Evolutionary conservation across 2,888 invertebrate genomes (phyloP), one percentile per base, ranked within the genome.

Genomic region (Apodemia hepburni): DNA sequence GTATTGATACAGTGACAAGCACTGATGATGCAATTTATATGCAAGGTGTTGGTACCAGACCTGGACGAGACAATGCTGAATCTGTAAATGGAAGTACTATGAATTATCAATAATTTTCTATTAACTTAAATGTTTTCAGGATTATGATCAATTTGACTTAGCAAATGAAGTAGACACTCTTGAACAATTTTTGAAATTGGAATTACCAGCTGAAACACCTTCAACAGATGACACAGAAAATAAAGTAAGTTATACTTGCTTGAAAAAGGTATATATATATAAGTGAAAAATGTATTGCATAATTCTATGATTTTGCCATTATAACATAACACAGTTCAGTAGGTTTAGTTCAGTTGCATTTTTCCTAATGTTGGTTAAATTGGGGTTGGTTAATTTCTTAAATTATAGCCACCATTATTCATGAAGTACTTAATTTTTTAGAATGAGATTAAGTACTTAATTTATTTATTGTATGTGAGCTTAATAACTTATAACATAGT

Each of bases 91-190:
- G 3, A 38, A 38, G 38, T 38, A 38, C 38, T 38, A 3, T 38
- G 38, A 38, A 15, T 6, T 8, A 33, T 33, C 3, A 33, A 6
- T 38, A 5, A 38, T 3, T 15, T 42, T 42, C 42, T 42, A 15
- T 42, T 42, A 2, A 15, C 12, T 42, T 33, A 33, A 33, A 15
- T 42, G 67, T 65, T 71, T 85, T 66, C 85, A 97, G 97, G 98
- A 98, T 84, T 98, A 98, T 86, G 97, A 98, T 81, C 96, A 95
- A 76, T 98, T 98, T 87, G 97, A 97, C 84, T 88, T 97, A 87
- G 96, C 98, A 22, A 97, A 98, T 87, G 98, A 98, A 93, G 93
- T 95, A 71, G 97, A 98, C 78, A 96, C 95, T 72, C 92, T 98
- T 85, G 97, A 98, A 81, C 95, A 95, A 79, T 98, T 98, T 82